Base-by-base conservation (phyloP, 2,113 vertebrate species). In the Xenus cinereus region DNA sequence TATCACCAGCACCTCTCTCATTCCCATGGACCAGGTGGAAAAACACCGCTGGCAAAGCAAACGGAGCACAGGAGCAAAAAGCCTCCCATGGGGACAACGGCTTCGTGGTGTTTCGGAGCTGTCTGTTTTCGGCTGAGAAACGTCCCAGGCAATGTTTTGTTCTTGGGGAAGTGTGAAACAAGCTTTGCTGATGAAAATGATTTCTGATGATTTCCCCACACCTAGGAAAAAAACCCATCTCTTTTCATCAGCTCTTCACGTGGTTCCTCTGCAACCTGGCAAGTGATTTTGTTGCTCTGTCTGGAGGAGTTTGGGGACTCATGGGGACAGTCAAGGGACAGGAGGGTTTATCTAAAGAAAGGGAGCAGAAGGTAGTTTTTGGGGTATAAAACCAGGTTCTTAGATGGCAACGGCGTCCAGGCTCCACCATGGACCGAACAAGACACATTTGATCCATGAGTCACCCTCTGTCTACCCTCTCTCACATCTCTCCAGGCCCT, bases 21-120 rank as follows among this genome's bases (percentile, higher is more conserved):
- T 78, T 71, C 89, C 56, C 33, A 9, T 5, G 69, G 27, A 48
- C 39, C 0, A 17, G 39, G 53, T 93, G 92, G 92, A 97, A 97
- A 96, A 96, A 82, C 66, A 84, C 27, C 19, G 35, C 37, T 3
- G 7, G 89, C n/a, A 67, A 26, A 79, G 84, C 41, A 62, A 78
- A 83, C 0, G 0, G 79, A 93, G 41, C 68, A 39, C 30, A 6
- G 66, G 53, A 94, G 66, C 33, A 53, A 53, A 60, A 68, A 51
- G 5, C 5, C 2, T 79, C 39, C 28, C 33, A 4, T 14, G 14
- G 46, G 51, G 35, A 74, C 41, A 20, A 6, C 0, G 1, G 7
- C 28, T 45, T 43, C 0, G 0, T 5, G 54, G 54, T 24, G 33
- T 16, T 51, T 9, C 0, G 0, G 72, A 74, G 75, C 48, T 72